These are phyloP conservation scores for Tor tambroides DNA, from an alignment of 2,113 vertebrate genomes.

Conservation along the genomic window DNA sequence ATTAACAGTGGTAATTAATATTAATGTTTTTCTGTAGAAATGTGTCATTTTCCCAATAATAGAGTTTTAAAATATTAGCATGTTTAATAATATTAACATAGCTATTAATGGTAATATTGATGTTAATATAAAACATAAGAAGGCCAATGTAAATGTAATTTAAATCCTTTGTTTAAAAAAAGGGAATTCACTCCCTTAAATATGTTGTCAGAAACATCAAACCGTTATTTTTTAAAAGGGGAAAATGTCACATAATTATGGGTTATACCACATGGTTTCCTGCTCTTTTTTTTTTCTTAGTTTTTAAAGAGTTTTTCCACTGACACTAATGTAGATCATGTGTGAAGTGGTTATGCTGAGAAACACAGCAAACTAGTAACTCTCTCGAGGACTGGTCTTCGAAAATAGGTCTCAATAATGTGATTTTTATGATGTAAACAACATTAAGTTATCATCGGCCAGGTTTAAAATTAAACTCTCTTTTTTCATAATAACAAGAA, in stretches of 20 bases:
- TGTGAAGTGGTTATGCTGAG: conserved; percentile 69
- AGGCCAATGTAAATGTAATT: background rate
- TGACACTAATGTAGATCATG: conserved; percentile 76
- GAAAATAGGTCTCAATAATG: background rate
- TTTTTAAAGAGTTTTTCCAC: conserved; percentile 73
- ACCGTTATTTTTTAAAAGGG: background rate
- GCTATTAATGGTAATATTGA: background rate
- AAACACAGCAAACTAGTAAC: conserved; percentile 58
- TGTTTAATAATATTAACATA: background rate
- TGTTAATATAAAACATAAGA: background rate
- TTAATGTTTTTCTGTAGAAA: background rate
- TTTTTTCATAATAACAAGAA: background rate
- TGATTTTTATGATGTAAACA: background rate
- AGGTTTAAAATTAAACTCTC: background rate
- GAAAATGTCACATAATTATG: background rate
- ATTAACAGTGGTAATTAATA: background rate
- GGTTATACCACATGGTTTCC: background rate
- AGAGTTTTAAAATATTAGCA: background rate
- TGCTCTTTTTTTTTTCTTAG: conserved; percentile 56
- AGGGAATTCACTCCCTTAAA: background rate
- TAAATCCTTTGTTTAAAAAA: background rate
- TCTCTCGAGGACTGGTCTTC: background rate
- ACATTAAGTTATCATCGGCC: background rate
- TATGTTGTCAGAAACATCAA: background rate
- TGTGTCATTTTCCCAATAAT: background rate